phyloP scores from a whole-genome alignment of 1,140 invertebrate species.

The Ditylenchus dipsaci region DNA sequence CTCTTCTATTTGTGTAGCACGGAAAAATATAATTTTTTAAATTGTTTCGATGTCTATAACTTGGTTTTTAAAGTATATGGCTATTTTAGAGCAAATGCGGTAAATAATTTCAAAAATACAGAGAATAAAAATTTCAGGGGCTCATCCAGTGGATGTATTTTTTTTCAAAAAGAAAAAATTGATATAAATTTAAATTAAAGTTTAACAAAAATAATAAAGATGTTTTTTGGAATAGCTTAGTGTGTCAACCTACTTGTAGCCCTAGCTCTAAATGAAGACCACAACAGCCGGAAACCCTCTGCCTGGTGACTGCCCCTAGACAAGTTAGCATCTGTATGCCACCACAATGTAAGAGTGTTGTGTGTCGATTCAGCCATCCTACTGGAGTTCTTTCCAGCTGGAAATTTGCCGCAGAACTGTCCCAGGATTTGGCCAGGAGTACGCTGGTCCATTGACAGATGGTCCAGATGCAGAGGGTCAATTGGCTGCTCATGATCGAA shows the following conservation, averaged over 20 bases:
- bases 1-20: not conserved
- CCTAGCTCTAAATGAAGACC: constrained; percentile 8
- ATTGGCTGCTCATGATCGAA: constrained; percentile 22
- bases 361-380: constrained; percentile 21
- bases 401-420: constrained; percentile 26
- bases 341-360: constrained; percentile 28
- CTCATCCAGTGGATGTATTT: too few species aligned
- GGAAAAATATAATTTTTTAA: constrained; percentile 6
- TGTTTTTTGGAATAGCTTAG: too few species aligned
- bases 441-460: constrained; percentile 9
- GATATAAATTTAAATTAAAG: not conserved
- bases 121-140: too few species aligned
- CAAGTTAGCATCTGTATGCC: constrained; percentile 25
- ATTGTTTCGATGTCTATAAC: too few species aligned
- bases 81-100: too few species aligned
- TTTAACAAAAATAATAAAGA: too few species aligned
- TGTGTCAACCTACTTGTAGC: not conserved
- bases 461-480: constrained; percentile 15
- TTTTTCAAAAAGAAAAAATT: too few species aligned
- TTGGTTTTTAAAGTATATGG: too few species aligned
- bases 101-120: too few species aligned
- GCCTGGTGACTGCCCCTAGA: not conserved
- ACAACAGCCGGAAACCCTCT: constrained; percentile 25
- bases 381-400: not conserved
- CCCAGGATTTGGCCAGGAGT: constrained; percentile 22